Evolutionary conservation across 2,888 invertebrate species (phyloP).

Genomic region (Aphodius granarius): DNA sequence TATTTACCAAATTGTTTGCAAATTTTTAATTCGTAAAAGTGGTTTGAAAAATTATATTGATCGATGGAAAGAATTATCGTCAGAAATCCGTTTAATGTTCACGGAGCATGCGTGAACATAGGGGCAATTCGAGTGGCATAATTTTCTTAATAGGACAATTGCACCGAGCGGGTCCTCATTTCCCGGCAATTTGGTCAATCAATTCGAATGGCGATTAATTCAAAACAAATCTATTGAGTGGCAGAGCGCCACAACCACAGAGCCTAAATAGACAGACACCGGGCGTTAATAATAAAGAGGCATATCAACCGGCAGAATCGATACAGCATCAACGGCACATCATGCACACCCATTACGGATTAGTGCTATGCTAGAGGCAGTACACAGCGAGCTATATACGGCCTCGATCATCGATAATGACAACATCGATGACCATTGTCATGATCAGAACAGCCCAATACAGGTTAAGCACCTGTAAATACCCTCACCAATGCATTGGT

Average conservation of each 20-base stretch:
- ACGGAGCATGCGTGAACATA: neutral
- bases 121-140: neutral
- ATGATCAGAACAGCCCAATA: neutral
- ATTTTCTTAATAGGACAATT: conserved; percentile 9
- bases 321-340: neutral
- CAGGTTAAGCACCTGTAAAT: neutral
- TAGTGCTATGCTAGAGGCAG: conserved; percentile 7
- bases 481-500: neutral
- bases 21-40: no score
- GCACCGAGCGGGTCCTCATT: neutral
- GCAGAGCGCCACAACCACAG: conserved; percentile 7
- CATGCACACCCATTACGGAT: conserved; percentile 1
- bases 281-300: conserved; percentile 13
- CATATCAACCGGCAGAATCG: conserved; percentile 9
- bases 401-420: neutral
- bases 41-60: no score
- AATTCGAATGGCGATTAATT: conserved; percentile 19
- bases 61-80: no score
- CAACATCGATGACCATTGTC: neutral
- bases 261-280: neutral
- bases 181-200: conserved; percentile 20
- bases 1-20: no score
- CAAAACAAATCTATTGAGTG: conserved; percentile 24
- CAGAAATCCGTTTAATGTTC: no score
- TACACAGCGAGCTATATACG: no score